These are phyloP conservation scores for Pygoscelis adeliae DNA, from an alignment of 2,113 vertebrate genomes.

Conservation along the genomic window DNA sequence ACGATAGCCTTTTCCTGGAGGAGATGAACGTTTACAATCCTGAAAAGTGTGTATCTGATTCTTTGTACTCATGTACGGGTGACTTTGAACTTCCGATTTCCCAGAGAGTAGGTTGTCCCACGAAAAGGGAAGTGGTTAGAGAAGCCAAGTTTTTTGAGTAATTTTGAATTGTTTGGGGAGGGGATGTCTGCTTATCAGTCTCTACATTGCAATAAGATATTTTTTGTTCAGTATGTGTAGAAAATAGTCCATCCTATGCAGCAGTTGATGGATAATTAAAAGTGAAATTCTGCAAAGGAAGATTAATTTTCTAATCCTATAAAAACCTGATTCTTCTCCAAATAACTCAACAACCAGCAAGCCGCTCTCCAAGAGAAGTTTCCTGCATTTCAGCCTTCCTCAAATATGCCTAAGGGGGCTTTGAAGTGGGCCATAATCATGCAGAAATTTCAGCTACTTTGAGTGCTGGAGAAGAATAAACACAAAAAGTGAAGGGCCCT, in stretches of 20 bases:
- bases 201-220: not conserved
- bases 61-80: not conserved
- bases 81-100: constrained; percentile 24
- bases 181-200: constrained; percentile 36
- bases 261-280: constrained; percentile 10
- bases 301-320: constrained; percentile 51
- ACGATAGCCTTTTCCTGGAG: constrained; percentile 96
- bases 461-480: constrained; percentile 10
- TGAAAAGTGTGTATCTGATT: constrained; percentile 87
- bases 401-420: not conserved
- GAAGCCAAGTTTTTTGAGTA: not conserved
- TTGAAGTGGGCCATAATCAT: constrained; percentile 17
- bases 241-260: constrained; percentile 1
- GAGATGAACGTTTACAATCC: constrained; percentile 96
- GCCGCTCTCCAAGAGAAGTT: not conserved
- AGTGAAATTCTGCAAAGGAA: constrained; percentile 37
- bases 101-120: not conserved
- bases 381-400: constrained; percentile 1
- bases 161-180: not conserved
- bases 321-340: constrained; percentile 28
- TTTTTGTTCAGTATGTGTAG: not conserved
- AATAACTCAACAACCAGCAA: constrained; percentile 5
- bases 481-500: not conserved
- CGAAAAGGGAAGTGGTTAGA: not conserved
- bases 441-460: constrained; percentile 23